Percentiles rank a stretch among this genome's conserved stretches.
These are phyloP conservation scores for Cordilura impudica DNA, from an alignment of 2,888 invertebrate species.

Conservation along the genomic window DNA sequence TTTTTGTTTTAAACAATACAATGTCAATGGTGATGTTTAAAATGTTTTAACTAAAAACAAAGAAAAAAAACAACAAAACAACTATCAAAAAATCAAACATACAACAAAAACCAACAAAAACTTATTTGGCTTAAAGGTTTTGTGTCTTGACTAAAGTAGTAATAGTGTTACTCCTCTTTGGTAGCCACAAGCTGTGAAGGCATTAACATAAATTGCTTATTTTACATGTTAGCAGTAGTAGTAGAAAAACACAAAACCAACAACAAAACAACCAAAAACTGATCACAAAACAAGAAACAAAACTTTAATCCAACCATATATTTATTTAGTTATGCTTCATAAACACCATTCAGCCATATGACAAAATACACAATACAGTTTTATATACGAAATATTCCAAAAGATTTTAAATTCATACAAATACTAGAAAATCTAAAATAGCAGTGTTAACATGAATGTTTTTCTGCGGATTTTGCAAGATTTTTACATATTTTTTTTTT, in stretches of 20 bases:
- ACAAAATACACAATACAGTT: slow-evolving; percentile 30
- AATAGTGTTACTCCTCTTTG: slow-evolving; percentile 24
- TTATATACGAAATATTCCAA: neutral
- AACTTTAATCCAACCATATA: slow-evolving; percentile 14
- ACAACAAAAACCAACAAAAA: neutral
- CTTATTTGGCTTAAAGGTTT: neutral
- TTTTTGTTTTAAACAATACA: neutral
- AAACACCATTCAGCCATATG: slow-evolving; percentile 42
- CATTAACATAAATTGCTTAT: slow-evolving; percentile 59
- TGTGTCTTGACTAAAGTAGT: neutral
- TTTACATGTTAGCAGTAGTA: slow-evolving; percentile 45
- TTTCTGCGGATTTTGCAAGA: slow-evolving; percentile 24
- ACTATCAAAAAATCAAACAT: too few relatives aligned
- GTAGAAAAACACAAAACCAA: neutral
- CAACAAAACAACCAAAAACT: neutral
- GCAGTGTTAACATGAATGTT: slow-evolving; percentile 4
- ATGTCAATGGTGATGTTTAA: neutral
- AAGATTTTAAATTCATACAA: neutral
- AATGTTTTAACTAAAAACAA: neutral
- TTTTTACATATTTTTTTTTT: neutral
- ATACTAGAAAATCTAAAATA: neutral
- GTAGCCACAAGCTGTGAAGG: slow-evolving; percentile 59
- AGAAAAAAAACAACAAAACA: too few relatives aligned
- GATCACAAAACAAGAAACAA: neutral
- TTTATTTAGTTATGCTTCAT: slow-evolving; percentile 36